Conservation (phyloP, 1,140 invertebrate species). For the Chironomus tepperi region DNA sequence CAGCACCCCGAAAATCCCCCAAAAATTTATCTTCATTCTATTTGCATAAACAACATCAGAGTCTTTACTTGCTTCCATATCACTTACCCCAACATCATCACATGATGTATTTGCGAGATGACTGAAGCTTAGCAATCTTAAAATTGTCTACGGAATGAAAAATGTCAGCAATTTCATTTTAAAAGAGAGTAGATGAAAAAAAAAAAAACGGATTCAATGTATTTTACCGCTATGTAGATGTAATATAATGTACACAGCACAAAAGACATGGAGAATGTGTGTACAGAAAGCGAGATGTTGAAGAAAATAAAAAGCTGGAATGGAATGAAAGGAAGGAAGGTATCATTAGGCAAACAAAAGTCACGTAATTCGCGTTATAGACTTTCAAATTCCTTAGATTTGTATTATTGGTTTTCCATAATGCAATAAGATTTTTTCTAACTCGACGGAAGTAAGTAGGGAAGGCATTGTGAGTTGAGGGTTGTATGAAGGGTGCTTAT, state of each 20-base stretch:
- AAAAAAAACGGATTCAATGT: background rate
- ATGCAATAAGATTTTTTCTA: constrained; percentile 17
- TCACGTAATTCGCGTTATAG: constrained; percentile 22
- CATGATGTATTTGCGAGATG: too few species aligned
- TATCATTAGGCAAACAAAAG: constrained; percentile 20
- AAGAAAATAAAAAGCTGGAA: background rate
- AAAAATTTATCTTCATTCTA: too few species aligned
- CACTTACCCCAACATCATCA: too few species aligned
- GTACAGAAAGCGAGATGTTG: too few species aligned
- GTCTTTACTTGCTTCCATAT: too few species aligned
- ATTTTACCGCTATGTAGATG: background rate
- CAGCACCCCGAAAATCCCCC: too few species aligned
- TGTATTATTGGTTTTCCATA: constrained; percentile 23
- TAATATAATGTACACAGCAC: background rate
- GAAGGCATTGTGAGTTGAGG: too few species aligned
- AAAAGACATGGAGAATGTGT: too few species aligned
- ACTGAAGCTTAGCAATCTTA: too few species aligned
- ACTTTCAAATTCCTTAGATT: constrained; percentile 21
- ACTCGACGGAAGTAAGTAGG: too few species aligned
- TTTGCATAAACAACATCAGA: too few species aligned
- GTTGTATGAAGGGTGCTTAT: too few species aligned
- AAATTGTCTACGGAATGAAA: background rate
- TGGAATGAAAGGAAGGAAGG: background rate
- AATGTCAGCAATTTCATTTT: background rate
- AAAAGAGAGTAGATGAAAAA: background rate